phyloP scores from a whole-genome alignment of 2,797 vertebrate species.

The Sternarchorhynchus goeldii region DNA sequence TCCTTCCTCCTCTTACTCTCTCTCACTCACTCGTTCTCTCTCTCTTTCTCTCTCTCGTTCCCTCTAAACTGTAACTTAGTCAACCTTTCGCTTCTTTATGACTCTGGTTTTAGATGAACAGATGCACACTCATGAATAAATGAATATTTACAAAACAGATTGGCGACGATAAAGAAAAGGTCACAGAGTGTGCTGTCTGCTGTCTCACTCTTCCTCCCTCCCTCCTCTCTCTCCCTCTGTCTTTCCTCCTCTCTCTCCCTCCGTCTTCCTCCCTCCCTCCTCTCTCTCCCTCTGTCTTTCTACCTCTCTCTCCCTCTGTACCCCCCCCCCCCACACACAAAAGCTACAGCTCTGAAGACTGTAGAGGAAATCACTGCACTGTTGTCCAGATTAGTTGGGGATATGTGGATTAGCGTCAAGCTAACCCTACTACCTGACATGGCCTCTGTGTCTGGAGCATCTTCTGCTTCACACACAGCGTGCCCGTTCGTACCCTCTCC shows the following conservation, averaged over 20 bases:
- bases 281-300: background rate
- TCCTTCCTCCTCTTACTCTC: background rate
- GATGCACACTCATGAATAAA: constrained; percentile 54
- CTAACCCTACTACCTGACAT: too few species aligned
- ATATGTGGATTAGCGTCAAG: too few species aligned
- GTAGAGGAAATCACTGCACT: too few species aligned
- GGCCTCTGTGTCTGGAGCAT: background rate
- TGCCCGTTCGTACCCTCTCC: too few species aligned
- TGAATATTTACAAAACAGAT: constrained; percentile 61
- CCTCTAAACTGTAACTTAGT: constrained; percentile 43
- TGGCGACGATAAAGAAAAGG: constrained; percentile 57
- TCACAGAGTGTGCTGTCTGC: constrained; percentile 47
- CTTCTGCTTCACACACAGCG: too few species aligned
- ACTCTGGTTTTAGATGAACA: constrained; percentile 51
- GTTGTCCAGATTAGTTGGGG: too few species aligned
- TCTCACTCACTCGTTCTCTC: background rate
- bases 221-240: constrained; percentile 15
- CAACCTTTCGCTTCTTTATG: constrained; percentile 51
- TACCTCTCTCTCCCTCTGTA: too few species aligned
- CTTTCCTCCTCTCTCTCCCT: background rate
- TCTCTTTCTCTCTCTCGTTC: constrained; percentile 11
- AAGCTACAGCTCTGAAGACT: too few species aligned
- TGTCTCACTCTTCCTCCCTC: constrained; percentile 36
- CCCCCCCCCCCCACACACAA: too few species aligned
- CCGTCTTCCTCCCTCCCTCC: background rate